phyloP scores from a whole-genome alignment of 1,140 invertebrate genomes.

The Diuraphis noxia region DNA sequence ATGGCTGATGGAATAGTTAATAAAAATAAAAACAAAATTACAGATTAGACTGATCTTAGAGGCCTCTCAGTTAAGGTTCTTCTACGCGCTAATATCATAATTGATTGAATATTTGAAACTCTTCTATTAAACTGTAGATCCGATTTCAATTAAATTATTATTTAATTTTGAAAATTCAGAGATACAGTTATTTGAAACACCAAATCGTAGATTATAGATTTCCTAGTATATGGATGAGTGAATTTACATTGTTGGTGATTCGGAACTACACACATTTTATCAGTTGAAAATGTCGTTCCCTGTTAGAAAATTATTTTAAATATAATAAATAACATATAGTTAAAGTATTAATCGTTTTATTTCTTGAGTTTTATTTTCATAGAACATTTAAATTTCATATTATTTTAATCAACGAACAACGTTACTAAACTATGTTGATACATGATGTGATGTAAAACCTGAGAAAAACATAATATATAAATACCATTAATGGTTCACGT shows the following conservation, averaged over 20 bases:
- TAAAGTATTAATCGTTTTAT: neutral
- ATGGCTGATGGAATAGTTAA: too few relatives aligned
- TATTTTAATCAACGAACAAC: neutral
- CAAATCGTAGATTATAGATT: neutral
- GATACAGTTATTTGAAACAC: neutral
- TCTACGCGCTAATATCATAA: neutral
- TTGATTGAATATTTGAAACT: neutral
- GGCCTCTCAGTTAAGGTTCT: too few relatives aligned
- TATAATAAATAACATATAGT: neutral
- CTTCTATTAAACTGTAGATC: neutral
- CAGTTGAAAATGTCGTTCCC: neutral
- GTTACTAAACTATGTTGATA: neutral
- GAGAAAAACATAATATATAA: too few relatives aligned
- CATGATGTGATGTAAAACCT: too few relatives aligned
- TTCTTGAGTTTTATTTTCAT: neutral
- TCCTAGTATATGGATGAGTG: too few relatives aligned
- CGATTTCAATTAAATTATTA: neutral
- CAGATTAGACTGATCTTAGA: too few relatives aligned
- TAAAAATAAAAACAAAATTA: too few relatives aligned
- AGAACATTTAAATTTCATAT: neutral
- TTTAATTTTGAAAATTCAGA: neutral
- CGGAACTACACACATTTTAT: neutral
- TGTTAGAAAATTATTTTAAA: neutral
- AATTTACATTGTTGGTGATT: neutral
- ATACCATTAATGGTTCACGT: neutral